phyloP scores from a whole-genome alignment of 2,888 invertebrate species.

The Cyclophora albipunctata region DNA sequence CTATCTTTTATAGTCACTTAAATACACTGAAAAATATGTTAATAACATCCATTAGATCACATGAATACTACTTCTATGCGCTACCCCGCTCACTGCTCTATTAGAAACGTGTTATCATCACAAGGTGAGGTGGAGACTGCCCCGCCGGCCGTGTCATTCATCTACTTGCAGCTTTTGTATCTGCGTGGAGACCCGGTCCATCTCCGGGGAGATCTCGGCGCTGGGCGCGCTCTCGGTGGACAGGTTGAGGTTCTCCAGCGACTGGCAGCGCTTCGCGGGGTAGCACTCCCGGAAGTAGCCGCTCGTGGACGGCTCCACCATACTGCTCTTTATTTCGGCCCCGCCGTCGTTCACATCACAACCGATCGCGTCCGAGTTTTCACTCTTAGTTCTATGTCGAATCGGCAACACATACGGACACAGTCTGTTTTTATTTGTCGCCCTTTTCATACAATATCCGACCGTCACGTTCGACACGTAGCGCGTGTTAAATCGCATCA shows the following conservation, averaged over 20 bases:
- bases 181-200: constrained; percentile 77
- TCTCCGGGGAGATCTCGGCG: constrained; percentile 64
- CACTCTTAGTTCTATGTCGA: constrained; percentile 77
- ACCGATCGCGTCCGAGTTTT: constrained; percentile 73
- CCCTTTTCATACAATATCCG: constrained; percentile 74
- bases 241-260: constrained; percentile 74
- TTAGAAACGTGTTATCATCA: constrained; percentile 24
- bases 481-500: constrained; percentile 75
- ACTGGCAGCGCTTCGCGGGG: constrained; percentile 76
- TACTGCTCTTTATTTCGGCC: constrained; percentile 47
- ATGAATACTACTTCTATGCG: constrained; percentile 40
- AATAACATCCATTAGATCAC: constrained; percentile 46
- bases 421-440: constrained; percentile 71
- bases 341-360: constrained; percentile 49
- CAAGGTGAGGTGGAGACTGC: constrained; percentile 24
- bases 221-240: constrained; percentile 48
- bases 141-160: constrained; percentile 56
- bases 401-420: constrained; percentile 76
- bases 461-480: constrained; percentile 79
- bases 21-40: constrained; percentile 55
- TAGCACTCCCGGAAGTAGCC: constrained; percentile 41
- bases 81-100: constrained; percentile 31
- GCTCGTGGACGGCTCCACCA: constrained; percentile 62
- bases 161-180: constrained; percentile 78
- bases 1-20: constrained; percentile 36